Evolutionary conservation across 1,140 invertebrate genomes (phyloP), one percentile per base, ranked within the genome.

Genomic region (Drosophila persimilis): DNA sequence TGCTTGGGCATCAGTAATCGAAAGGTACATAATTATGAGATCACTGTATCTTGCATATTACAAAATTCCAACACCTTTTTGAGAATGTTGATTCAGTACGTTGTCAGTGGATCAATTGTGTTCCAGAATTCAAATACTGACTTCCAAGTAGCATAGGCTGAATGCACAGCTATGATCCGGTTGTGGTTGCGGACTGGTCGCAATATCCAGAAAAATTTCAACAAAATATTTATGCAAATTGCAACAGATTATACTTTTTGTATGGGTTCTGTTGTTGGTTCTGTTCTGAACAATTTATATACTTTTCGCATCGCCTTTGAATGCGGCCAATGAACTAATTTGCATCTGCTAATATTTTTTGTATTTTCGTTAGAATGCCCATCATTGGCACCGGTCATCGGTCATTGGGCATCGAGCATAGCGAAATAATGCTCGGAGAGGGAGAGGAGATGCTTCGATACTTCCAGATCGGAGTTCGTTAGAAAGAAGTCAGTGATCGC

Each of bases 271-370:
- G 20, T 41, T 50, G 6, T 29, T 29, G 29, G 6, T 7, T 29
- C 7, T 6, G 15, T 41, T 54, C 46, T 45, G 53, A n/a, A 41
- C 51, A 48, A 51, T 51, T 60, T 60, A 20, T 31, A 29, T 17
- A n/a, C 1, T 20, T 4, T 26, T 26, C 24, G 24, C 24, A 26
- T 26, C 24, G 24, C 24, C 24, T 6, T 26, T 43, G 24, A 8
- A 6, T 15, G 59, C 62, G 56, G 73, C 45, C 69, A 83, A 73
- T 70, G 79, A 83, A 83, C 78, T 77, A 54, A 69, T 77, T 77
- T 73, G 78, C 62, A 81, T 77, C 39, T 53, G 47, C 29, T 80
- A 45, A 55, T 60, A 39, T 56, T 44, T 26, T 26, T 26, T 26
- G 0, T 5, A 26, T 26, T 26, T 5, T 26, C 5, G 6, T 26